Evolutionary conservation across 2,113 vertebrate species (phyloP).

Genomic region (Thamnophis sirtalis): DNA sequence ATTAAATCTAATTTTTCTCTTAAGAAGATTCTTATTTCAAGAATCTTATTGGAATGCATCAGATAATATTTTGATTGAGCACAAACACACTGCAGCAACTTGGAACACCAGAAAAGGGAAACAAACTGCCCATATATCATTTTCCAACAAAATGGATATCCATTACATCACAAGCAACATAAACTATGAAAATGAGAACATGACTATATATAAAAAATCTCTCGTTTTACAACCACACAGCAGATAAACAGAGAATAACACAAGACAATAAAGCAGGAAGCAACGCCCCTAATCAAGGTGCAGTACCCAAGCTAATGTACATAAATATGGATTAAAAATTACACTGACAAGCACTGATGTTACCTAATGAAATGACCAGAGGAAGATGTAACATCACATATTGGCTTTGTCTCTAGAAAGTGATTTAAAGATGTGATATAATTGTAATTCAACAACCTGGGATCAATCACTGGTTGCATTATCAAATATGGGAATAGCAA

Average conservation of each 20-base stretch:
- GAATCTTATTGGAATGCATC: neutral
- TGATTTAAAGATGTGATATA: neutral
- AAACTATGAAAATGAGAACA: neutral
- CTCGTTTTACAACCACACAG: neutral
- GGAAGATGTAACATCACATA: neutral
- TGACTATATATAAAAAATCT: neutral
- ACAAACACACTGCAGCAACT: neutral
- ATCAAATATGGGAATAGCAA: neutral
- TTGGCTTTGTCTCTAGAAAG: neutral
- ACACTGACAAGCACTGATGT: neutral
- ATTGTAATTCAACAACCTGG: neutral
- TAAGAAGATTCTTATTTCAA: neutral
- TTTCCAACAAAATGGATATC: neutral
- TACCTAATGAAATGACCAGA: neutral
- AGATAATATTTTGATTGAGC: neutral
- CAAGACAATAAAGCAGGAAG: neutral
- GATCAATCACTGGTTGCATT: neutral
- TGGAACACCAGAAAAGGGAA: neutral
- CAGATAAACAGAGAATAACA: neutral
- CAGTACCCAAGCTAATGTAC: neutral
- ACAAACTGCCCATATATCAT: neutral
- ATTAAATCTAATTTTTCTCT: neutral
- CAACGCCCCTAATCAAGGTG: neutral
- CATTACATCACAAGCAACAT: neutral
- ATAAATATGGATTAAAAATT: neutral